These are phyloP conservation scores for Chinchilla lanigera DNA, from an alignment of 2,113 vertebrate genomes.

Conservation along the genomic window DNA sequence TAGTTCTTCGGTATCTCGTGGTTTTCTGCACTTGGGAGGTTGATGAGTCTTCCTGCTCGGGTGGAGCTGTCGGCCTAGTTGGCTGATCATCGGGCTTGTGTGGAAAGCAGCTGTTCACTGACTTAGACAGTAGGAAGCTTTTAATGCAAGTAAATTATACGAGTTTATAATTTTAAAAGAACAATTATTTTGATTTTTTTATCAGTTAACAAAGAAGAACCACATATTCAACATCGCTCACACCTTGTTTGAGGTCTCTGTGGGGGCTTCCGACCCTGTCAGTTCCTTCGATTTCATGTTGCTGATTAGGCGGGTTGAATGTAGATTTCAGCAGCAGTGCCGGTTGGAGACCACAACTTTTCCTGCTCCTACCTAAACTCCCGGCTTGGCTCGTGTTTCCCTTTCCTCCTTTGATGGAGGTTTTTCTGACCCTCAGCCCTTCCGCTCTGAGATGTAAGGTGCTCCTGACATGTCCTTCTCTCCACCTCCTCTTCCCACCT, in stretches of 20 bases:
- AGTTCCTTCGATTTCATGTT: neutral
- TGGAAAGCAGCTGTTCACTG: neutral
- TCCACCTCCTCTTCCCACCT: neutral
- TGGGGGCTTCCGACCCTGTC: neutral
- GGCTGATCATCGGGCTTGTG: neutral
- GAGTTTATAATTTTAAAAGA: slow-evolving; percentile 11
- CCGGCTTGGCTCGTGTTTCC: neutral
- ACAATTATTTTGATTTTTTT: neutral
- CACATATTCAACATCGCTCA: neutral
- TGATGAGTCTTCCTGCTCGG: neutral
- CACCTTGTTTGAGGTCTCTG: neutral
- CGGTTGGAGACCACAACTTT: neutral
- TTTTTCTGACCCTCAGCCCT: neutral
- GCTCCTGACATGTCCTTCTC: neutral
- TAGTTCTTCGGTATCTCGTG: slow-evolving; percentile 46
- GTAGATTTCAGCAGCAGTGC: neutral
- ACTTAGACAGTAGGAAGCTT: neutral
- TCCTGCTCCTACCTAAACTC: neutral
- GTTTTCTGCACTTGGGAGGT: neutral
- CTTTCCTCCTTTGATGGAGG: neutral
- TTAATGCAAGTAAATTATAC: neutral
- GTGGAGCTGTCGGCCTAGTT: neutral
- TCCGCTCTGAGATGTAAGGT: neutral
- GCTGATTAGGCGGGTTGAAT: neutral
- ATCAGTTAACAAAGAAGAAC: neutral